These are phyloP conservation scores for Rhopilema esculentum DNA, from an alignment of 30 jellyfish, hydroid and myxozoan species.

Conservation along the genomic window DNA sequence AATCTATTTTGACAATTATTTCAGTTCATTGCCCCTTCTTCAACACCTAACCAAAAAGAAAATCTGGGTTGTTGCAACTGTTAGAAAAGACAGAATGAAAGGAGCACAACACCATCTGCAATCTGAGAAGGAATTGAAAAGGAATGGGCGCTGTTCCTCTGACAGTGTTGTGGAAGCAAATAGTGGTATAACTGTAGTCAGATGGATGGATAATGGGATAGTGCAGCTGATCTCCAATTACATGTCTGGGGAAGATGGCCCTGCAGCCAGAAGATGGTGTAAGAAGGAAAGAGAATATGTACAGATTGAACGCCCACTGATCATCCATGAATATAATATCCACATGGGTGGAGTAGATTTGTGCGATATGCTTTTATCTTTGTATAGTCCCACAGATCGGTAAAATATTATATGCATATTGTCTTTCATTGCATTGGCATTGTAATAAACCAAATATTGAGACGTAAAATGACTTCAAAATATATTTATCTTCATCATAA, in stretches of 20 bases:
- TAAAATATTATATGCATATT: slow-evolving; percentile 36
- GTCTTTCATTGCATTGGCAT: slow-evolving; percentile 33
- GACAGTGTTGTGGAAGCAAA: slow-evolving; percentile 7
- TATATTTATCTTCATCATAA: too few relatives aligned
- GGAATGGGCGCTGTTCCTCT: background rate
- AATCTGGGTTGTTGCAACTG: slow-evolving; percentile 42
- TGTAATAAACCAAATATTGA: too few relatives aligned
- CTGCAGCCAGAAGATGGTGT: slow-evolving; percentile 50
- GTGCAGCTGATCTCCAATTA: slow-evolving; percentile 42
- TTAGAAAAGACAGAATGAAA: slow-evolving; percentile 25
- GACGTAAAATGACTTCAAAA: too few relatives aligned
- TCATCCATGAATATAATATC: slow-evolving; percentile 24
- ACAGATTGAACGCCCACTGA: slow-evolving; percentile 40
- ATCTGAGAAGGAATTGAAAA: slow-evolving; percentile 4
- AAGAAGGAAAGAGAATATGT: background rate
- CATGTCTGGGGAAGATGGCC: slow-evolving; percentile 11
- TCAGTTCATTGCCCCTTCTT: slow-evolving; percentile 45
- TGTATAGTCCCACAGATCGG: slow-evolving; percentile 7
- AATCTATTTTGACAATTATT: slow-evolving; percentile 58
- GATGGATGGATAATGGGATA: slow-evolving; percentile 21
- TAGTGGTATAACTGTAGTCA: background rate
- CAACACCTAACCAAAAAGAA: slow-evolving; percentile 23
- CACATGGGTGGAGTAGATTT: slow-evolving; percentile 65
- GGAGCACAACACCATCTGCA: background rate
- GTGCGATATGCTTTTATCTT: slow-evolving; percentile 57